These are phyloP conservation scores for Chloropsis cyanopogon DNA, from an alignment of 2,113 vertebrate species.

Conservation along the genomic window DNA sequence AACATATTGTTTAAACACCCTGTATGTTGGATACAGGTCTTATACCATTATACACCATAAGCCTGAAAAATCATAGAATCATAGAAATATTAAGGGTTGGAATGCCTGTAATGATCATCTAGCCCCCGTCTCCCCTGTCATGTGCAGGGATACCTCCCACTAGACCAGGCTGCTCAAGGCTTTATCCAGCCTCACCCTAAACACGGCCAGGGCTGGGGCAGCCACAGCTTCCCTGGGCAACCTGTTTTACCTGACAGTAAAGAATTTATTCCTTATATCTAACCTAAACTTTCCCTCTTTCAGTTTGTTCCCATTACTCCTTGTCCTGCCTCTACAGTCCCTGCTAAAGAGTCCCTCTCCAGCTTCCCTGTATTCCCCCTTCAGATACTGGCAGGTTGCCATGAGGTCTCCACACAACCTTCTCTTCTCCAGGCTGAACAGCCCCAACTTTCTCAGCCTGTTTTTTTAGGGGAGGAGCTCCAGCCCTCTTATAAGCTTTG, in stretches of 20 bases:
- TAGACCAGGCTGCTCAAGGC: neutral
- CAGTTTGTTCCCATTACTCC: neutral
- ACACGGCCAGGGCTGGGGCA: neutral
- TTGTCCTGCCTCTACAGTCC: neutral
- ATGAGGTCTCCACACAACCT: neutral
- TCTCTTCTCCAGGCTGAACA: neutral
- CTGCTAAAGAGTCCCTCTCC: neutral
- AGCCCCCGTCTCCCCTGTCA: neutral
- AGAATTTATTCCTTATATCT: neutral
- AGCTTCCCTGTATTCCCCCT: neutral
- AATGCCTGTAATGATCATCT: neutral
- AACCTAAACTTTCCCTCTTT: neutral
- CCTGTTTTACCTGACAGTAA: neutral
- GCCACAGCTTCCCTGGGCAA: neutral
- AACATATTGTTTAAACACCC: neutral
- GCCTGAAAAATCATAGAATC: neutral
- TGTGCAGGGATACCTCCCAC: accelerated
- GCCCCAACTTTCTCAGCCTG: neutral
- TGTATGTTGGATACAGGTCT: accelerated
- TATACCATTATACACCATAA: neutral
- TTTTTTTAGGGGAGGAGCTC: accelerated
- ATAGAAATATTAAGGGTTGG: neutral
- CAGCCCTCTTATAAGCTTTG: neutral
- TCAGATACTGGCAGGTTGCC: neutral
- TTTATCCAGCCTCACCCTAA: neutral